Evolutionary conservation across 2,888 invertebrate species (phyloP).

Genomic region (Piscicola geometra): DNA sequence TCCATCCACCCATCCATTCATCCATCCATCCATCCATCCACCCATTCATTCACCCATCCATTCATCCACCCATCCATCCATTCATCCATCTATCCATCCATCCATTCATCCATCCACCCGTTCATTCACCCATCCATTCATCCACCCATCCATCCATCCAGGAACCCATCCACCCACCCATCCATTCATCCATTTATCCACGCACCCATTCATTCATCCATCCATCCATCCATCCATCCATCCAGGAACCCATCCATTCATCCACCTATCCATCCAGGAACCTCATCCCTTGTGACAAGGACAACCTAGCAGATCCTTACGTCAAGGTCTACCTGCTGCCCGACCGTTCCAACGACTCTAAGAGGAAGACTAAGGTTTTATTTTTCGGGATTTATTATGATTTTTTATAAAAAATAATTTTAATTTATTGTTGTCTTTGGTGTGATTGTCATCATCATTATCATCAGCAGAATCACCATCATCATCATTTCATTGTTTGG

Average conservation of each 20-base stretch:
- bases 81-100: neutral
- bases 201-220: too few species aligned
- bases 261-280: slow-evolving; percentile 34
- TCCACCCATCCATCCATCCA: neutral
- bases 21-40: neutral
- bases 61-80: too few species aligned
- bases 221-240: too few species aligned
- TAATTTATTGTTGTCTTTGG: too few species aligned
- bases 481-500: too few species aligned
- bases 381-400: too few species aligned
- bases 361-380: slow-evolving; percentile 49
- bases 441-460: too few species aligned
- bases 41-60: neutral
- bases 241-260: too few species aligned
- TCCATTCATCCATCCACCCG: slow-evolving; percentile 3
- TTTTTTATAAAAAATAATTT: too few species aligned
- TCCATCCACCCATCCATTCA: neutral
- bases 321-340: slow-evolving; percentile 52
- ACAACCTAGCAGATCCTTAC: slow-evolving; percentile 53
- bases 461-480: too few species aligned
- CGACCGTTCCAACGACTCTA: slow-evolving; percentile 49
- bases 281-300: slow-evolving; percentile 50
- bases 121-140: neutral
- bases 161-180: too few species aligned
- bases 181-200: too few species aligned